A percentile compares a stretch with the other conserved stretches of the same genome.
Conservation (phyloP, 2,113 vertebrate genomes). For the Pimephales promelas region DNA sequence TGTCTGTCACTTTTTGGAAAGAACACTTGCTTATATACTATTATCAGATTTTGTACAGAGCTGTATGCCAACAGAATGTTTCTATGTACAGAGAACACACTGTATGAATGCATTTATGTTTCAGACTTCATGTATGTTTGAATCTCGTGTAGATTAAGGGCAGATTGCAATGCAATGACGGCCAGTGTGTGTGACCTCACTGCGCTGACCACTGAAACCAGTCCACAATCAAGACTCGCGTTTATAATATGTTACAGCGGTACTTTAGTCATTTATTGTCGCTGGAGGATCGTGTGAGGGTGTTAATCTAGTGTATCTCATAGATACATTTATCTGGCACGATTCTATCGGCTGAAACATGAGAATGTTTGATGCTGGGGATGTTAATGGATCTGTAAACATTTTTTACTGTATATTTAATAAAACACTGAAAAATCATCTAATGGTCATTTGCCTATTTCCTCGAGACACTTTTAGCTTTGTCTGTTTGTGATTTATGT, state of each 20-base stretch:
- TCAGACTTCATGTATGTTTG: constrained; percentile 70
- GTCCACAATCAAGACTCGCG: constrained; percentile 80
- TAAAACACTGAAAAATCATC: constrained; percentile 76
- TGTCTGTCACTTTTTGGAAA: constrained; percentile 79
- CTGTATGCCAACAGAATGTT: constrained; percentile 78
- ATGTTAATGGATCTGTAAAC: constrained; percentile 86
- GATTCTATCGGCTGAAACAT: constrained; percentile 83
- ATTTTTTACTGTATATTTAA: constrained; percentile 99
- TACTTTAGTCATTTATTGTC: constrained; percentile 83
- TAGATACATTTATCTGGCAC: constrained; percentile 95
- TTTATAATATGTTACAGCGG: constrained; percentile 87
- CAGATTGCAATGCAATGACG: constrained; percentile 96
- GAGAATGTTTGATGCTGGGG: constrained; percentile 87
- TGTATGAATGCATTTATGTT: constrained; percentile 79
- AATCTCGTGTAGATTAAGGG: constrained; percentile 84
- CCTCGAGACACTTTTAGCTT: neutral
- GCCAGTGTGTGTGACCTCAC: constrained; percentile 85
- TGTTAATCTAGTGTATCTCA: constrained; percentile 94
- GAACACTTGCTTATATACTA: constrained; percentile 53
- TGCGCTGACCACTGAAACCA: constrained; percentile 82
- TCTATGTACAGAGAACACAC: constrained; percentile 76
- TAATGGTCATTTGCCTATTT: constrained; percentile 31
- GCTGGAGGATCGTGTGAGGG: constrained; percentile 71
- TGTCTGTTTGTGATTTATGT: neutral
- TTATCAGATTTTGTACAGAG: constrained; percentile 59